Evolutionary conservation across 2,888 invertebrate genomes (phyloP).

Genomic region (Hipparchia sbordonii): DNA sequence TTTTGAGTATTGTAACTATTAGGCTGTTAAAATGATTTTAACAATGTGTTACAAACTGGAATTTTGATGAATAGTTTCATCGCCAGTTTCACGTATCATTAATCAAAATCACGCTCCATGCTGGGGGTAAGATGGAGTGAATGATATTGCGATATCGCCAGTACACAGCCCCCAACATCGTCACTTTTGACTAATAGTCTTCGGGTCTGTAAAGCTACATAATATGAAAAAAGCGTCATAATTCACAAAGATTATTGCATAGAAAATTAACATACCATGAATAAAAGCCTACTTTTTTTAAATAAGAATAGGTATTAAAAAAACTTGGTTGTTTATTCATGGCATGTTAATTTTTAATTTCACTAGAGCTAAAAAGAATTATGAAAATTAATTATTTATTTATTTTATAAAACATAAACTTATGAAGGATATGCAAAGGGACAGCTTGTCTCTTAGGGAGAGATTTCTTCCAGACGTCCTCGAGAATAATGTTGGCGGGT

Average conservation of each 20-base stretch:
- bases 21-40: background rate
- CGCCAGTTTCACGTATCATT: background rate
- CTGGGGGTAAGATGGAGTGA: background rate
- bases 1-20: too few species aligned
- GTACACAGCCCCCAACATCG: background rate
- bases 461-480: too few species aligned
- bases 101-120: slow-evolving; percentile 9
- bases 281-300: too few species aligned
- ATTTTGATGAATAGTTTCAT: slow-evolving; percentile 13
- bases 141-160: slow-evolving; percentile 10
- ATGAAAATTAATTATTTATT: background rate
- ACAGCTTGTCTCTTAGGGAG: too few species aligned
- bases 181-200: slow-evolving; percentile 9
- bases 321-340: background rate
- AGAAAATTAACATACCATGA: too few species aligned
- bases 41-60: background rate
- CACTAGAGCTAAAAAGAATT: too few species aligned
- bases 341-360: background rate
- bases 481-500: background rate
- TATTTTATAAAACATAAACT: too few species aligned
- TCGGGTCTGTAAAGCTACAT: background rate
- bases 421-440: too few species aligned
- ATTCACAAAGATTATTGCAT: too few species aligned
- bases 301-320: too few species aligned
- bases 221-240: background rate